Conservation (phyloP, 2,888 invertebrate species). For the Rapana venosa region DNA sequence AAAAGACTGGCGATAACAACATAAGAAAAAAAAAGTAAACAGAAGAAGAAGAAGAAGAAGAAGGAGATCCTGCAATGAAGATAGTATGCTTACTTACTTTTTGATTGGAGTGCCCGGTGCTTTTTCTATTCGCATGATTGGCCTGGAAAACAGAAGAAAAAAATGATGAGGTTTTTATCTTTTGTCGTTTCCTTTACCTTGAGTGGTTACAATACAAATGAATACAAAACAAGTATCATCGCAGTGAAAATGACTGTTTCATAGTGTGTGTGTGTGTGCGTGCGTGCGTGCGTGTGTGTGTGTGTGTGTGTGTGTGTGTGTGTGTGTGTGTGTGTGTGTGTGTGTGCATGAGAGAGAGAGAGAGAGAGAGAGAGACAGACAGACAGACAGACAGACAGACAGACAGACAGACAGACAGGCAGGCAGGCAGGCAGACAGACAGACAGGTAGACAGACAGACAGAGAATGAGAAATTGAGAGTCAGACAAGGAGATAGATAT, state of each 20-base stretch:
- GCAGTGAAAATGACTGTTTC: too few species aligned
- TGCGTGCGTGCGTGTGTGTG: too few species aligned
- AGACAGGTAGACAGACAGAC: neutral
- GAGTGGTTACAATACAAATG: too few species aligned
- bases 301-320: neutral
- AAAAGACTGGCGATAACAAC: too few species aligned
- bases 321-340: constrained; percentile 10
- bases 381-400: neutral
- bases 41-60: neutral
- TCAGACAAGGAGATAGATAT: neutral
- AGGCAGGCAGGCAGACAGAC: neutral
- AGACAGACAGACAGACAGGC: constrained; percentile 18
- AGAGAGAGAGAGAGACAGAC: too few species aligned
- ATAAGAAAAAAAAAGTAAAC: too few species aligned
- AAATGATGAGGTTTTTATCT: too few species aligned
- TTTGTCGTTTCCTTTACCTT: too few species aligned
- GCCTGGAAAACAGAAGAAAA: constrained; percentile 18
- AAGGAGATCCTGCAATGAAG: neutral
- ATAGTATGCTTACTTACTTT: constrained; percentile 17
- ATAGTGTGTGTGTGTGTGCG: too few species aligned
- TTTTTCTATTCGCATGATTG: constrained; percentile 15
- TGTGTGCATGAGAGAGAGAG: neutral
- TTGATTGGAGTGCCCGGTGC: constrained; percentile 28
- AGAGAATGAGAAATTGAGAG: neutral
- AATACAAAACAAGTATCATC: too few species aligned